These are phyloP conservation scores for Hydrolagus affinis DNA, from an alignment of 2,113 vertebrate genomes.

Conservation along the genomic window DNA sequence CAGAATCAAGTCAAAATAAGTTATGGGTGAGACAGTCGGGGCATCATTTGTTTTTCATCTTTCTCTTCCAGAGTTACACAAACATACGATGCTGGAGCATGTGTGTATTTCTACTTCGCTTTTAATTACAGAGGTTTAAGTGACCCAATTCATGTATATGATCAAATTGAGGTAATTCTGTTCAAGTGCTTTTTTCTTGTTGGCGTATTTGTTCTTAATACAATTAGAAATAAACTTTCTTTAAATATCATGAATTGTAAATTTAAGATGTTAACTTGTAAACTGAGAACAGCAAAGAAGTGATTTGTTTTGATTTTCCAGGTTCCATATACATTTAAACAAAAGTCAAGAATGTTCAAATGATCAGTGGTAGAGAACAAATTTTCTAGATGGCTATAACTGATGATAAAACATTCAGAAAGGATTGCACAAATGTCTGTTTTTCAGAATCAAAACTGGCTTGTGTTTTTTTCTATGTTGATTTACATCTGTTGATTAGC, in stretches of 20 bases:
- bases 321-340: neutral
- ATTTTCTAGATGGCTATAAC: neutral
- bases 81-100: slow-evolving; percentile 89
- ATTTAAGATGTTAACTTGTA: neutral
- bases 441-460: no score
- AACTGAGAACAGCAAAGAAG: neutral
- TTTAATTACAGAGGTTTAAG: slow-evolving; percentile 97
- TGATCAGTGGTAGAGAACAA: neutral
- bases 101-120: slow-evolving; percentile 98
- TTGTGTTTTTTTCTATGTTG: no score
- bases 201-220: no score
- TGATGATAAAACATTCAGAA: neutral
- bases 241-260: neutral
- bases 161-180: slow-evolving; percentile 83
- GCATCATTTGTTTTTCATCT: slow-evolving; percentile 21
- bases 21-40: neutral
- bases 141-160: slow-evolving; percentile 83
- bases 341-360: neutral
- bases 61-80: slow-evolving; percentile 80
- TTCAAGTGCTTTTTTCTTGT: neutral
- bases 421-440: neutral
- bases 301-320: neutral
- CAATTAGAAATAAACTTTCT: neutral
- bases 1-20: neutral
- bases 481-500: no score